These are phyloP conservation scores for Apeltes quadracus DNA, from an alignment of 2,113 vertebrate genomes.

Conservation along the genomic window DNA sequence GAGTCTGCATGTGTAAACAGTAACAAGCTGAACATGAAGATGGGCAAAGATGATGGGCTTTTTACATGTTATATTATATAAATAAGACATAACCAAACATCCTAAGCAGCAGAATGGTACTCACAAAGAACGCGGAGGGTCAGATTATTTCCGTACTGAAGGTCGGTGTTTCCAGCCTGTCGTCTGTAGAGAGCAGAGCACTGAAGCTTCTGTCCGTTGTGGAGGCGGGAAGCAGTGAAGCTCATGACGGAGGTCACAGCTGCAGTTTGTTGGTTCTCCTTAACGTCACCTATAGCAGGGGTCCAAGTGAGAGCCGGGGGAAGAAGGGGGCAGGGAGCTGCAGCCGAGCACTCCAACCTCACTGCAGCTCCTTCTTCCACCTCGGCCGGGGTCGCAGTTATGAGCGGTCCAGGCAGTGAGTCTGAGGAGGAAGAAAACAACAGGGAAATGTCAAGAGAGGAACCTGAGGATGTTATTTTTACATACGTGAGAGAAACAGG, in stretches of 20 bases:
- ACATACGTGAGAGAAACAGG: background rate
- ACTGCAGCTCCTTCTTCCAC: slow-evolving; percentile 65
- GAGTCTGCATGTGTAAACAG: background rate
- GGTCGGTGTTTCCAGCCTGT: slow-evolving; percentile 33
- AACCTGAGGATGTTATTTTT: background rate
- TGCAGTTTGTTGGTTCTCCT: slow-evolving; percentile 20
- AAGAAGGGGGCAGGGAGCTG: slow-evolving; percentile 53
- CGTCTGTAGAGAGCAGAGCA: slow-evolving; percentile 58
- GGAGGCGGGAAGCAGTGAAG: slow-evolving; percentile 64
- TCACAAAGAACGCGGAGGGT: slow-evolving; percentile 64
- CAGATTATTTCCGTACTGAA: slow-evolving; percentile 26
- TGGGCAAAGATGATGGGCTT: background rate
- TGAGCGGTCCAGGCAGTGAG: slow-evolving; percentile 36
- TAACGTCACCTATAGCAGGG: slow-evolving; percentile 42
- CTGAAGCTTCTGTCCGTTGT: slow-evolving; percentile 56
- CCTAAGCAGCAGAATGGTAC: slow-evolving; percentile 7
- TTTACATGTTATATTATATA: background rate
- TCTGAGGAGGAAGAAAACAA: slow-evolving; percentile 43
- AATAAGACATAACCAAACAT: background rate
- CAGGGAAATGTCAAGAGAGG: background rate
- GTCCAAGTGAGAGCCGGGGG: slow-evolving; percentile 70
- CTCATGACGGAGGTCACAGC: slow-evolving; percentile 51
- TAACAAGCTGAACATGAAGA: background rate
- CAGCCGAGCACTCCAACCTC: slow-evolving; percentile 60
- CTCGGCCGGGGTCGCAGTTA: slow-evolving; percentile 47